These are phyloP conservation scores for Nycteola revayana DNA, from an alignment of 2,888 invertebrate species.

Conservation along the genomic window DNA sequence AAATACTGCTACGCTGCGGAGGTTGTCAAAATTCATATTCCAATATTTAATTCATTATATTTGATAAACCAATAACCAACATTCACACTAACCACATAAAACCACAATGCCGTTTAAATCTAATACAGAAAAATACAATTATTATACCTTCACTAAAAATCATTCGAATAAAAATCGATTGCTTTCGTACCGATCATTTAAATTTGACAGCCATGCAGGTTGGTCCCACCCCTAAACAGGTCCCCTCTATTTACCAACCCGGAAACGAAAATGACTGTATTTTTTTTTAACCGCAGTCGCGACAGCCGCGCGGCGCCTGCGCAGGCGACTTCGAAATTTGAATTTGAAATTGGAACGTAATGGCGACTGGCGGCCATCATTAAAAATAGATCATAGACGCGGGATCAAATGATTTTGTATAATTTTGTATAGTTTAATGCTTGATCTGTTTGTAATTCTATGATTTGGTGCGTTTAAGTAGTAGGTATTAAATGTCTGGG, in stretches of 20 bases:
- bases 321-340: slow-evolving; percentile 53
- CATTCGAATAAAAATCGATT: slow-evolving; percentile 36
- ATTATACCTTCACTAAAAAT: slow-evolving; percentile 22
- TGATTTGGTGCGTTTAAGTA: slow-evolving; percentile 23
- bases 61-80: too few species aligned
- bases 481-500: slow-evolving; percentile 18
- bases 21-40: too few species aligned
- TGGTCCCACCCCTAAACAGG: slow-evolving; percentile 30
- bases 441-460: slow-evolving; percentile 47
- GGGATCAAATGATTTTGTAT: slow-evolving; percentile 52
- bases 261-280: slow-evolving; percentile 49
- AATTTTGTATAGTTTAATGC: slow-evolving; percentile 45
- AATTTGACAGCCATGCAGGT: slow-evolving; percentile 32
- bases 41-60: too few species aligned
- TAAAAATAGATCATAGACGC: slow-evolving; percentile 72
- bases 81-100: too few species aligned
- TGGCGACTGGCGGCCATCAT: slow-evolving; percentile 65
- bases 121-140: slow-evolving; percentile 8
- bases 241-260: slow-evolving; percentile 39
- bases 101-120: slow-evolving; percentile 4
- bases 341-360: slow-evolving; percentile 66
- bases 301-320: slow-evolving; percentile 58
- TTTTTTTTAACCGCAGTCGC: slow-evolving; percentile 57
- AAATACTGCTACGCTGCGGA: too few species aligned
- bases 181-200: slow-evolving; percentile 38